Conservation (phyloP, 2,113 vertebrate genomes). For the Xyrauchen texanus region DNA sequence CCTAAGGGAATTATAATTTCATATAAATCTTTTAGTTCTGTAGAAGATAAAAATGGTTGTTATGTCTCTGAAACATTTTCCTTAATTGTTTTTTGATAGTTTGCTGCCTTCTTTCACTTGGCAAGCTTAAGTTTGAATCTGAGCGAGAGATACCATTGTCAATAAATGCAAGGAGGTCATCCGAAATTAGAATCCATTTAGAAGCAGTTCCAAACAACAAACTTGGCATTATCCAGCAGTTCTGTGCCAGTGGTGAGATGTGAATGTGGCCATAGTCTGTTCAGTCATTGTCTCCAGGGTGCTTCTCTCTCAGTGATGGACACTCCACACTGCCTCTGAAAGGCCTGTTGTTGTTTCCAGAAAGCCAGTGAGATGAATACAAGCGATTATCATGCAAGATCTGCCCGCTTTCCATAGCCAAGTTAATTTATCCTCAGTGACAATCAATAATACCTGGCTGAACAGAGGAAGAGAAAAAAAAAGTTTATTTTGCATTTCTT, state of each 20-base stretch:
- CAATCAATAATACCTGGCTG: constrained; percentile 46
- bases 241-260: constrained; percentile 21
- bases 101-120: neutral
- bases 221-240: constrained; percentile 17
- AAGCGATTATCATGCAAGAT: constrained; percentile 46
- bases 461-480: neutral
- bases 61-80: neutral
- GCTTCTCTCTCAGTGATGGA: constrained; percentile 20
- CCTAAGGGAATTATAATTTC: constrained; percentile 28
- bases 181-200: constrained; percentile 32
- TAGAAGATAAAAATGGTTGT: neutral
- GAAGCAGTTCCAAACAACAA: constrained; percentile 19
- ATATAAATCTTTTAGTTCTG: constrained; percentile 16
- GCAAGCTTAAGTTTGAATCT: neutral
- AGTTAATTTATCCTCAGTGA: neutral
- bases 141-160: constrained; percentile 7
- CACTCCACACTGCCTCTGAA: neutral
- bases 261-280: constrained; percentile 2
- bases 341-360: constrained; percentile 31
- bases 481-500: neutral
- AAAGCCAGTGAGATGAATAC: constrained; percentile 23
- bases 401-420: constrained; percentile 25
- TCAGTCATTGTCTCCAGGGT: constrained; percentile 15
- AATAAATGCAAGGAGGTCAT: constrained; percentile 17
- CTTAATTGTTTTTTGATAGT: constrained; percentile 28